Evolutionary conservation across 2,888 invertebrate species (phyloP), one percentile per base, ranked within the genome.

Genomic region (Panorpa germanica): DNA sequence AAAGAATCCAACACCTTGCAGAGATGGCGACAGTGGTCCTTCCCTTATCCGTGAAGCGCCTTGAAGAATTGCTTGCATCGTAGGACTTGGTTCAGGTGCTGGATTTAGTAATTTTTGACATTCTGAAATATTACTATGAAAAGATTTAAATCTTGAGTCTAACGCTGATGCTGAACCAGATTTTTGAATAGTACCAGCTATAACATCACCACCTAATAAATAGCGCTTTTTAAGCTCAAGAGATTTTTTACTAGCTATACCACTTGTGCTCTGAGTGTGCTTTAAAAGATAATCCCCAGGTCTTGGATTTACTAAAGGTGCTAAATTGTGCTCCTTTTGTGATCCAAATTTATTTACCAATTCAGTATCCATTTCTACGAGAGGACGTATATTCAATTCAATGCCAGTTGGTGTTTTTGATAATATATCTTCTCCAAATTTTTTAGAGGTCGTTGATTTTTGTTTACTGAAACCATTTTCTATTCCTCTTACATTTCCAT

Each of bases 81-180:
- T 63, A 1, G 71, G 64, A 44, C 68, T 71, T 9, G 71, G 67
- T 28, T 67, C 66, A 1, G 70, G 62, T 1, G 81, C 76, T 0
- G 82, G 81, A 49, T 82, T 76, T 22, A 86, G 50, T 39, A 85
- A 55, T 45, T 85, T 86, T 44, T 88, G 88, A 45, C 83, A 80
- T 46, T 86, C 85, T 1, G 82, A 77, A 35, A 88, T 88, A 41
- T 74, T 77, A 19, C 77, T 78, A 38, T 82, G 71, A 46, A 88
- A 75, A 35, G 74, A 78, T 53, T 80, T 74, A 34, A 88, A 67
- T 49, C 78, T 80, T 5, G 77, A 80, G 47, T 86, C 85, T 21
- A 86, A 62, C 36, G 78, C 76, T 1, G 83, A 77, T 5, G 82
- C 74, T 32, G 81, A 81, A 31, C 78, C 81, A 1, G 82, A 82